Evolutionary conservation across 2,888 invertebrate species (phyloP).

Genomic region (Parnassius smintheus): DNA sequence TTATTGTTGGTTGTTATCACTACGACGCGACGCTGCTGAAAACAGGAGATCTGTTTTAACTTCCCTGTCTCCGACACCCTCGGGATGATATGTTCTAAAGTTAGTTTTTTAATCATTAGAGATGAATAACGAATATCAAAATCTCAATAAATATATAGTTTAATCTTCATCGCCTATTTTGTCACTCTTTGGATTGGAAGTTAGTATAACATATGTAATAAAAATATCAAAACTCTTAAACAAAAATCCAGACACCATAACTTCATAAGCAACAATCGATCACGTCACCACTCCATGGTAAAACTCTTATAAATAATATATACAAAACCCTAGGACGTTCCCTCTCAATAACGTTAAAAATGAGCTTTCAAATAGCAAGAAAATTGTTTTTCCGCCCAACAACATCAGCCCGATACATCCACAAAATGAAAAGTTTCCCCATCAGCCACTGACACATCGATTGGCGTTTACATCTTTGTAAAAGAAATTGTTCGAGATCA

Average conservation of each 20-base stretch:
- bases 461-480: conserved; percentile 76
- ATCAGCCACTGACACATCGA: conserved; percentile 76
- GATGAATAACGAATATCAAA: too few relatives aligned
- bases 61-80: too few relatives aligned
- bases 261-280: conserved; percentile 43
- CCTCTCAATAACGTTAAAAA: conserved; percentile 74
- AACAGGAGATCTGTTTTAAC: too few relatives aligned
- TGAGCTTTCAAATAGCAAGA: conserved; percentile 65
- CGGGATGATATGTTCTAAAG: too few relatives aligned
- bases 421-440: conserved; percentile 77
- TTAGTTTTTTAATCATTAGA: too few relatives aligned
- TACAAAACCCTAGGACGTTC: conserved; percentile 47
- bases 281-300: conserved; percentile 41
- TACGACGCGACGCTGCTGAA: too few relatives aligned
- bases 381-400: conserved; percentile 71
- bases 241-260: background rate
- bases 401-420: conserved; percentile 59
- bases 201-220: too few relatives aligned
- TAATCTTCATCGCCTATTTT: too few relatives aligned
- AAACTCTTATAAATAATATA: conserved; percentile 48
- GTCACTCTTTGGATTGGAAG: too few relatives aligned
- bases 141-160: too few relatives aligned
- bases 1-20: too few relatives aligned
- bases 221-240: too few relatives aligned
- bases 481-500: conserved; percentile 62